phyloP scores from a whole-genome alignment of 2,888 invertebrate genomes.

The Protonemura montana region DNA sequence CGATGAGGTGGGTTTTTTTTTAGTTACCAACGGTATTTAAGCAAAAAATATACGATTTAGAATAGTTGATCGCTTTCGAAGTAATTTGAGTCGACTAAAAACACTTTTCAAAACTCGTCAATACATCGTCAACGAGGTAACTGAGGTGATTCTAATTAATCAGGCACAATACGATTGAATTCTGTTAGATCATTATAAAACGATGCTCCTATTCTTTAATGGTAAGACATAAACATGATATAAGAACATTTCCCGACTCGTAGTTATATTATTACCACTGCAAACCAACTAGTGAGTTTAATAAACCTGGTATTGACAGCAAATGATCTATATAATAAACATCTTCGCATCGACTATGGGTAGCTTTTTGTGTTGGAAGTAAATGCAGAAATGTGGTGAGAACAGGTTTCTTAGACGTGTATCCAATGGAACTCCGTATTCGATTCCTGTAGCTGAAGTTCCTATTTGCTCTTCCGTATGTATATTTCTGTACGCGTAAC shows the following conservation, averaged over 20 bases:
- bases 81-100: background rate
- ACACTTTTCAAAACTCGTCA: background rate
- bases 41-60: background rate
- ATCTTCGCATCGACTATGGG: background rate
- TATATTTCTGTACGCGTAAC: background rate
- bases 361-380: slow-evolving; percentile 18
- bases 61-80: slow-evolving; percentile 17
- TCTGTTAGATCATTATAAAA: background rate
- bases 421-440: background rate
- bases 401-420: slow-evolving; percentile 24
- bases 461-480: slow-evolving; percentile 16
- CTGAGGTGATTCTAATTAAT: background rate
- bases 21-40: slow-evolving; percentile 31
- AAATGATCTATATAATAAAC: slow-evolving; percentile 29
- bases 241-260: background rate
- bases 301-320: slow-evolving; percentile 28
- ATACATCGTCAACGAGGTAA: background rate
- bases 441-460: background rate
- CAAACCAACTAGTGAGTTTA: slow-evolving; percentile 20
- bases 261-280: background rate
- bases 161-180: background rate
- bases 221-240: background rate
- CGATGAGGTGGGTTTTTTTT: background rate
- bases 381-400: slow-evolving; percentile 28
- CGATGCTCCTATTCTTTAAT: background rate